Percentiles rank a stretch among this genome's conserved stretches.
Conservation (phyloP, 2,113 vertebrate species). For the Meles meles region DNA sequence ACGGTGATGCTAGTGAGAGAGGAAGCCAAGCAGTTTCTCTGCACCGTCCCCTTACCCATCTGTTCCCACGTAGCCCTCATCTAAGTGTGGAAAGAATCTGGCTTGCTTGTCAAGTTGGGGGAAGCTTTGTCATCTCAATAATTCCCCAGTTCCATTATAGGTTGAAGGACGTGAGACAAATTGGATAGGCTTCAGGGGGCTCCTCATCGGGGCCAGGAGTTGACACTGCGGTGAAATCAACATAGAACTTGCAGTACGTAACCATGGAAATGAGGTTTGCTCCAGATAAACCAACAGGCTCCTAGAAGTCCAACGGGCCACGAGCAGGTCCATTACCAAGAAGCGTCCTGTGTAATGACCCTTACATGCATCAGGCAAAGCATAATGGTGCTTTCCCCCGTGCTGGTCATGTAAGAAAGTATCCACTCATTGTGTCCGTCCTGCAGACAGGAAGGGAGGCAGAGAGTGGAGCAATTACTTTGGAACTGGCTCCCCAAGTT, state of each 20-base stretch:
- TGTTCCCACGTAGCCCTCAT: background rate
- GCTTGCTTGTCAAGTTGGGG: background rate
- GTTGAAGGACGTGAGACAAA: background rate
- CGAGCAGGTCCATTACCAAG: background rate
- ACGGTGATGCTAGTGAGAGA: background rate
- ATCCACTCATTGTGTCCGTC: background rate
- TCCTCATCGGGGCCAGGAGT: background rate
- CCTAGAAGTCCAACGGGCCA: background rate
- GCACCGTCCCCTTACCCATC: background rate
- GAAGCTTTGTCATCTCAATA: background rate
- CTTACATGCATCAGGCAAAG: background rate
- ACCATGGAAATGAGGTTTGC: background rate
- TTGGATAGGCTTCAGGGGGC: background rate
- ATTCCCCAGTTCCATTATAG: background rate
- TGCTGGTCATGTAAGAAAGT: background rate
- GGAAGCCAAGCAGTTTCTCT: background rate
- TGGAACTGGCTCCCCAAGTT: background rate
- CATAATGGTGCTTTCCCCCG: background rate
- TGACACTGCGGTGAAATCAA: background rate
- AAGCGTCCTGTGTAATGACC: background rate
- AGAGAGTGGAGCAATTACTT: background rate
- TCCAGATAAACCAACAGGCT: background rate
- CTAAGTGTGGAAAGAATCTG: background rate
- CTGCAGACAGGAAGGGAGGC: background rate
- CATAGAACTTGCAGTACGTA: background rate